phyloP scores from a whole-genome alignment of 2,797 vertebrate species.

The Atherinosoma microstoma region DNA sequence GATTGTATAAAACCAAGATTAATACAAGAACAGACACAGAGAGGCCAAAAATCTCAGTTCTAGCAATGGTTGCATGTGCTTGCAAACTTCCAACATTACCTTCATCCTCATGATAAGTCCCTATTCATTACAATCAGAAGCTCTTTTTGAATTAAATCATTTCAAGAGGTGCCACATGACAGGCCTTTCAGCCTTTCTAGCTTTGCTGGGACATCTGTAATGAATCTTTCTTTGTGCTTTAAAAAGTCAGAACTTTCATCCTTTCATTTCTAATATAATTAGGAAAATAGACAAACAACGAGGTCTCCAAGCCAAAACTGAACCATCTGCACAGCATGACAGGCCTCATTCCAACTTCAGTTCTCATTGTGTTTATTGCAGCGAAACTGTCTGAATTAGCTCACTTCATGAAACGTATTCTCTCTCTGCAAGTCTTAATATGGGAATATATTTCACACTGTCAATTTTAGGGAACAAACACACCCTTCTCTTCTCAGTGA shows the following conservation, averaged over 20 bases:
- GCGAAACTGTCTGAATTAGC: constrained; percentile 19
- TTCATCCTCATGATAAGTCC: constrained; percentile 2
- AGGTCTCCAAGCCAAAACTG: not conserved
- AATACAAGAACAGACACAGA: not conserved
- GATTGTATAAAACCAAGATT: not conserved
- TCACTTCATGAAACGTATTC: constrained; percentile 36
- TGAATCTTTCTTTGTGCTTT: constrained; percentile 20
- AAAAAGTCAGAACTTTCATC: not conserved
- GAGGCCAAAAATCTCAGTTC: not conserved
- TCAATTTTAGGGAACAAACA: constrained; percentile 18
- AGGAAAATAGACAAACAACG: not conserved
- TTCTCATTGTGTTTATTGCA: not conserved
- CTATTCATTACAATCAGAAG: constrained; percentile 7
- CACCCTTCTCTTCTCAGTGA: constrained; percentile 28
- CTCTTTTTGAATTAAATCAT: constrained; percentile 11
- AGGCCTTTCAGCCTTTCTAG: constrained; percentile 1
- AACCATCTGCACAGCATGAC: constrained; percentile 3
- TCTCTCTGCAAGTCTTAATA: constrained; percentile 26
- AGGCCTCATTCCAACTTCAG: not conserved
- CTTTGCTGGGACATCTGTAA: constrained; percentile 1
- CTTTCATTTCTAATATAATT: not conserved
- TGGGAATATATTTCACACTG: constrained; percentile 15
- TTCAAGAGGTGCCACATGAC: constrained; percentile 17
- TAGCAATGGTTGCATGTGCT: not conserved
- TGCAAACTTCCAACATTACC: not conserved